A percentile compares a stretch with the other conserved stretches of the same genome.
Conservation (phyloP, 2,113 vertebrate species). For the Poicephalus meyeri region DNA sequence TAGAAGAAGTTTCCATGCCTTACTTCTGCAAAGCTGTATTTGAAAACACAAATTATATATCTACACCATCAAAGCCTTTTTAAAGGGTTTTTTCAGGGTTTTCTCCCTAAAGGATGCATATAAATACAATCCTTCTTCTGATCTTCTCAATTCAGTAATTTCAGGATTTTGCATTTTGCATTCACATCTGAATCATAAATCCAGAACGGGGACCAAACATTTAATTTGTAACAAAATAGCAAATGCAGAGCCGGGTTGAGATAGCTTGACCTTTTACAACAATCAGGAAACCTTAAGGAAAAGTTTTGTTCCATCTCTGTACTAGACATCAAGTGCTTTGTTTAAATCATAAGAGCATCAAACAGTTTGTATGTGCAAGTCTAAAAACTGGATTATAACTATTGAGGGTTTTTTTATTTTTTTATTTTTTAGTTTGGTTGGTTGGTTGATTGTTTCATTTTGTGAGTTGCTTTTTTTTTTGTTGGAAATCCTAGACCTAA, state of each 20-base stretch:
- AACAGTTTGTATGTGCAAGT: background rate
- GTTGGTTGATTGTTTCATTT: rapidly evolving
- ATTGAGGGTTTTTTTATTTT: background rate
- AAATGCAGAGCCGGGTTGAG: background rate
- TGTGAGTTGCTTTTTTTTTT: background rate
- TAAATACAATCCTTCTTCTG: background rate
- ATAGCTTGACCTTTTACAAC: background rate
- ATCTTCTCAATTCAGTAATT: background rate
- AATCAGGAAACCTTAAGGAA: background rate
- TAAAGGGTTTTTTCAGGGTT: background rate
- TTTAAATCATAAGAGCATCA: background rate
- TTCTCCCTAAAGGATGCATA: background rate
- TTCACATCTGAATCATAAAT: background rate
- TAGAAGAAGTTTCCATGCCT: background rate
- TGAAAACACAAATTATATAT: background rate
- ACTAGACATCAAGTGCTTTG: background rate
- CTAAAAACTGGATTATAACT: background rate
- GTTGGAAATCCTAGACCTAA: background rate
- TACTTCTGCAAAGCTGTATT: background rate
- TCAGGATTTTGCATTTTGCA: background rate
- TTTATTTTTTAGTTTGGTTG: background rate
- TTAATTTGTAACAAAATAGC: background rate
- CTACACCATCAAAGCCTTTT: background rate
- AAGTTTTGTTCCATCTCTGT: background rate
- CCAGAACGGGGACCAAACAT: background rate